Base-by-base conservation (phyloP, 2,113 vertebrate species). In the Varanus salvator region DNA sequence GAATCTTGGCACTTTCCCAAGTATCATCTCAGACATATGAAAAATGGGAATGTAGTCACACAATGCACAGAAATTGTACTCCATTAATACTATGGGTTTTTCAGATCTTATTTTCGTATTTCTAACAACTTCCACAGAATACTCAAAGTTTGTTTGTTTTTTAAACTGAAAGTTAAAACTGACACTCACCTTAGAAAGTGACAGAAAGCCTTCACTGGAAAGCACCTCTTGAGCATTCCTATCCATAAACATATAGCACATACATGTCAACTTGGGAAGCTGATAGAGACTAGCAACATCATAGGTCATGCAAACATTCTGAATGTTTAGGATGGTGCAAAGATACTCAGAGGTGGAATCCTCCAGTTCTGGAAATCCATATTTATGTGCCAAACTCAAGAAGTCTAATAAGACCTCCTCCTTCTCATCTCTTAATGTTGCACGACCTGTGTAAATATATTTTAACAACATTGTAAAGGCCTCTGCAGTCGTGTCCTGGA, bases 351-450 rank as follows among this genome's bases (percentile, higher is more conserved):
- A 99, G 0, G 98, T 99, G 82, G 99, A 99, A 96, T 98, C 98
- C 90, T 99, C 99, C 90, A 99, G 96, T 87, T 99, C 98, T 92
- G 99, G 99, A 91, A 99, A 98, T 78, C 98, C 99, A 0, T 99
- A 99, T 95, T 99, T 99, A 95, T 99, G 98, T 69, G 99, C 98
- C 89, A 99, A 95, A 89, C 99, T 99, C 92, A 99, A 94, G 91
- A 99, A 99, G 96, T 99, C 99, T 80, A 99, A 96, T 85, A 99
- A 97, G 88, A 99, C 98, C 95, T 99, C 99, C 86, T 99, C 99
- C 38, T 98, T 98, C 92, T 98, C 98, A 14, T 98, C 98, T 84
- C 98, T 98, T 92, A 99, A 97, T 0, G 98, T 99, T 69, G 98
- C 99, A 87, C 98, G 97, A 81, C 99, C 99, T 14, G 99, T 99